Percentiles rank a stretch among this genome's conserved stretches.
Evolutionary conservation across 1,140 invertebrate genomes (phyloP).

Genomic region (Lepidotrigona ventralis): DNA sequence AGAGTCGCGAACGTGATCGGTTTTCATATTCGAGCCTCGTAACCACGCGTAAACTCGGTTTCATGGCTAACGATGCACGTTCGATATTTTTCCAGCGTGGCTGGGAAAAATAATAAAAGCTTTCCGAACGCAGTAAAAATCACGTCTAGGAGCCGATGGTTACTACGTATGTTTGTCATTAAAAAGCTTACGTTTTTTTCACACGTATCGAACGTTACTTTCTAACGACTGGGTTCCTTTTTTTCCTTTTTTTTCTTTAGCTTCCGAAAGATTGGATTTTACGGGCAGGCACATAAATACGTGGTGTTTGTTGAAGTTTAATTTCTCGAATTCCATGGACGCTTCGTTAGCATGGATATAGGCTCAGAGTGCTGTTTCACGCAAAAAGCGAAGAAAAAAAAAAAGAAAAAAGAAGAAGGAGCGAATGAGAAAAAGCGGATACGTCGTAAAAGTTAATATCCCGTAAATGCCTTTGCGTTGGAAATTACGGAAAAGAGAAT

Average conservation of each 20-base stretch:
- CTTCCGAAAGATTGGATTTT: not conserved
- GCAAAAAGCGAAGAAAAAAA: not conserved
- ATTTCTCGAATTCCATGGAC: not conserved
- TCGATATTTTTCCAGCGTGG: not conserved
- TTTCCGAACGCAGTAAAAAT: not conserved
- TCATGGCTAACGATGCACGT: not conserved
- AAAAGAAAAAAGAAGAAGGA: not conserved
- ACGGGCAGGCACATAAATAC: not conserved
- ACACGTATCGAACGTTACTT: not conserved
- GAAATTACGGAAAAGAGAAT: not conserved
- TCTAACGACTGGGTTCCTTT: not conserved
- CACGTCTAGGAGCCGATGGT: not conserved
- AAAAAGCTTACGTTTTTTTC: not conserved
- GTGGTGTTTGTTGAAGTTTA: not conserved
- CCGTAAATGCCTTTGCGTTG: not conserved
- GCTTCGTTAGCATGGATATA: not conserved
- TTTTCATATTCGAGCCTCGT: slow-evolving; percentile 26
- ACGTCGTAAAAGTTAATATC: not conserved
- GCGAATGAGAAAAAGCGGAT: not conserved
- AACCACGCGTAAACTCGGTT: slow-evolving; percentile 11
- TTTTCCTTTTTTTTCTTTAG: not conserved
- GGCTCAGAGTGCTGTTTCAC: not conserved
- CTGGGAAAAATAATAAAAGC: slow-evolving; percentile 16
- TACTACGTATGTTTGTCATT: not conserved
- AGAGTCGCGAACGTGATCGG: not conserved